Percentiles rank a stretch among this genome's conserved stretches.
Conservation (phyloP, 2,797 vertebrate genomes). For the Meriones psammophilus region DNA sequence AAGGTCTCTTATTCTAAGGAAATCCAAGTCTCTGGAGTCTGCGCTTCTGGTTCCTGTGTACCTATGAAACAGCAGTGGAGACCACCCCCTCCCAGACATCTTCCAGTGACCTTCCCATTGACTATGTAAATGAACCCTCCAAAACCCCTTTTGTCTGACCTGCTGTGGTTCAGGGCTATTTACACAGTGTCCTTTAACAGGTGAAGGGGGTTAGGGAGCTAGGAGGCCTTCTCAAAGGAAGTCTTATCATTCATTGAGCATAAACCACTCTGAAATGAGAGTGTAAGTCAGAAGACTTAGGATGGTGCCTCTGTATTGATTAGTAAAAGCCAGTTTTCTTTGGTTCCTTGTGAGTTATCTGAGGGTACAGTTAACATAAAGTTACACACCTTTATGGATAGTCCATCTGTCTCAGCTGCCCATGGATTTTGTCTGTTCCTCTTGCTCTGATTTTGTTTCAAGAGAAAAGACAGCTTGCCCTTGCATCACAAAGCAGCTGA, state of each 20-base stretch:
- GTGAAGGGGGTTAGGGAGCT: background rate
- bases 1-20: background rate
- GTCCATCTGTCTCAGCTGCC: background rate
- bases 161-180: background rate
- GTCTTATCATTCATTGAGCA: background rate
- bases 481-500: background rate
- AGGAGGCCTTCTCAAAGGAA: background rate
- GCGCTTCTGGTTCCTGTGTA: background rate
- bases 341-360: background rate
- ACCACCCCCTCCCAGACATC: background rate
- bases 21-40: background rate
- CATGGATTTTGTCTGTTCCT: background rate
- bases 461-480: background rate
- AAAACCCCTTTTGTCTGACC: background rate
- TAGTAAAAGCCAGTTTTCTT: too few relatives aligned
- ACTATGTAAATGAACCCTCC: background rate
- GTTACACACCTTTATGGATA: rapidly evolving
- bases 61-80: background rate
- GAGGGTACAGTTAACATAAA: background rate
- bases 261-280: background rate
- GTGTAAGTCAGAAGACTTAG: background rate
- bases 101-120: background rate
- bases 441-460: background rate
- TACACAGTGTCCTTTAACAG: background rate
- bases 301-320: background rate